phyloP scores from a whole-genome alignment of 2,797 vertebrate genomes.

The Zonotrichia albicollis region DNA sequence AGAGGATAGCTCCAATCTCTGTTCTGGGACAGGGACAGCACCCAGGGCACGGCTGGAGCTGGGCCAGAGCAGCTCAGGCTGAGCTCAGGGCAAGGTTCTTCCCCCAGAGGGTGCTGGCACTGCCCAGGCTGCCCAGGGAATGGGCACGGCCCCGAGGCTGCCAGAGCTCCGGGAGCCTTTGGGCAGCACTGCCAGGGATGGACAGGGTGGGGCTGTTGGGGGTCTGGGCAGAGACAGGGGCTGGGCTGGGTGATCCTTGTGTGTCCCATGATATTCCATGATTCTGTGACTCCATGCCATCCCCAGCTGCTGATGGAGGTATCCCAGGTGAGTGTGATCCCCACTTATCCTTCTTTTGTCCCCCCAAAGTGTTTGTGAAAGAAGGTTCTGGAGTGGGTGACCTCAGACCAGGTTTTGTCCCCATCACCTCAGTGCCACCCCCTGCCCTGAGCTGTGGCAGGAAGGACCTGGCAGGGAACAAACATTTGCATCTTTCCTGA shows the following conservation, averaged over 20 bases:
- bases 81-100: too few species aligned
- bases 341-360: neutral
- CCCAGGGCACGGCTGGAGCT: too few species aligned
- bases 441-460: neutral
- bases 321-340: neutral
- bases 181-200: neutral
- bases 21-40: too few species aligned
- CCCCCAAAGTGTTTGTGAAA: neutral
- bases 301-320: neutral
- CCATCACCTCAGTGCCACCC: neutral
- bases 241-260: accelerated
- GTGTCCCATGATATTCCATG: accelerated
- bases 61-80: too few species aligned
- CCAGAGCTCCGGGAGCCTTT: neutral
- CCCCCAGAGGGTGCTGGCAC: neutral
- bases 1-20: accelerated
- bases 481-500: neutral
- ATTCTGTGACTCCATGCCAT: neutral
- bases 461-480: neutral
- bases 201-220: neutral
- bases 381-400: neutral
- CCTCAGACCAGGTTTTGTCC: neutral
- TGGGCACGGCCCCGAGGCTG: neutral
- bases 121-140: neutral
- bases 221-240: neutral